Evolutionary conservation across 2,113 vertebrate genomes (phyloP), one percentile per base, ranked within the genome.

Genomic region (Saimiri boliviensis): DNA sequence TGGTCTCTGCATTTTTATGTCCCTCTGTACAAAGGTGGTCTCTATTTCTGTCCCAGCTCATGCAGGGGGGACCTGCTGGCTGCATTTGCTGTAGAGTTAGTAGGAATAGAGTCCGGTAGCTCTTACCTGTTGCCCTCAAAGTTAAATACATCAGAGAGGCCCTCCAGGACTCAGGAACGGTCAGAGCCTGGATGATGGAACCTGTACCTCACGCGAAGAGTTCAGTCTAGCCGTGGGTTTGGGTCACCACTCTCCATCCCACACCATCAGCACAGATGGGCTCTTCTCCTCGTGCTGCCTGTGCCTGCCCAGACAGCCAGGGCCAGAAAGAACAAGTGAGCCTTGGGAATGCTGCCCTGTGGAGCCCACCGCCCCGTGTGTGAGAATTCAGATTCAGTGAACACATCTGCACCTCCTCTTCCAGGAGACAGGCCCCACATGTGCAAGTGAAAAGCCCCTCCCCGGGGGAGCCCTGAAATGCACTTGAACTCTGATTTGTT

Each of bases 401-500:
- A 94, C 76, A 71, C 86, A 79, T 68, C 40, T 84, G 80, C 79
- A 49, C 91, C 91, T 93, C 60, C 58, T 71, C 96, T 94, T 90
- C 94, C 87, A 66, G 93, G 91, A 96, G 90, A 45, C 87, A 42
- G 68, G 60, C 71, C 90, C 85, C 56, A 79, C 2, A 47, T 95
- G 73, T 97, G 52, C 37, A 96, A 97, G 98, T 80, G 58, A 96
- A 93, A 91, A 93, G 89, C 49, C 93, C 96, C 89, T 96, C 95
- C 95, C 84, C 14, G 81, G 91, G 70, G 96, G 92, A 97, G 96
- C 96, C 95, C 86, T 66, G 87, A 89, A 95, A 35, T 76, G 77
- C 93, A 74, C 94, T 97, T 96, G 96, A 98, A 98, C 97, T 98
- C 84, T 37, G 96, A 95, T 96, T 98, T 96, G 95, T 32, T 98